phyloP scores from a whole-genome alignment of 2,888 invertebrate genomes.

The Drosophila greeni region DNA sequence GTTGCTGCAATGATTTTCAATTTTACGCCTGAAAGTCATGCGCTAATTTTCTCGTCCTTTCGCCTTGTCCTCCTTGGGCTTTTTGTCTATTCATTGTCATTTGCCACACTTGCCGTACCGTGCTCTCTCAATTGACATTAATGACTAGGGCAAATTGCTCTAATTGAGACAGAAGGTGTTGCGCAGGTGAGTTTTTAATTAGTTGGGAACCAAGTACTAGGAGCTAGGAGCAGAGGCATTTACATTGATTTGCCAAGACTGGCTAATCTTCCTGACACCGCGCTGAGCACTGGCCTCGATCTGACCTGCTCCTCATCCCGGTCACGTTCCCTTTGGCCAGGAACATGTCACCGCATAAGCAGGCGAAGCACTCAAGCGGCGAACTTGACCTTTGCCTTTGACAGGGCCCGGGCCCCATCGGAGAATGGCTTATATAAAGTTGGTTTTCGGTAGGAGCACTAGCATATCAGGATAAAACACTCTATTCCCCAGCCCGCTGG shows the following conservation, averaged over 20 bases:
- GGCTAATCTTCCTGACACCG: conserved; percentile 1
- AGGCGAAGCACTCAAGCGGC: conserved; percentile 26
- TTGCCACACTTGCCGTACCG: conserved; percentile 52
- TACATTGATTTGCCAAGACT: conserved; percentile 29
- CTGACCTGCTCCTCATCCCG: conserved; percentile 16
- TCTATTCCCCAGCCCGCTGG: conserved; percentile 23
- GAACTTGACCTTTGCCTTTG: conserved; percentile 58
- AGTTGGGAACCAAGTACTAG: conserved; percentile 13
- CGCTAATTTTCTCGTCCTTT: conserved; percentile 65
- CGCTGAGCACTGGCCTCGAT: conserved; percentile 16
- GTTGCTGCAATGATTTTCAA: conserved; percentile 75
- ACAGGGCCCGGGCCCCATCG: conserved; percentile 26
- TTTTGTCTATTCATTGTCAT: conserved; percentile 68
- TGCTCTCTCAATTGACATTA: conserved; percentile 65
- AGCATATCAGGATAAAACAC: conserved; percentile 56
- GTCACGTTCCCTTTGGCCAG: conserved; percentile 17
- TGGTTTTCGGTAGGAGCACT: conserved; percentile 15
- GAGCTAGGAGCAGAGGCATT: conserved; percentile 12
- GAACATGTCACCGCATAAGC: conserved; percentile 35
- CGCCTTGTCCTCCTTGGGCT: conserved; percentile 10
- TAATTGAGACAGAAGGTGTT: conserved; percentile 65
- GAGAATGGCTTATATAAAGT: conserved; percentile 39
- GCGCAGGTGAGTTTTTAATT: conserved; percentile 57
- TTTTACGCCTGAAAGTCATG: conserved; percentile 71
- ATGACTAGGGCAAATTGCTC: conserved; percentile 64